phyloP scores from a whole-genome alignment of 2,888 invertebrate genomes.

The Mythimna albipuncta region DNA sequence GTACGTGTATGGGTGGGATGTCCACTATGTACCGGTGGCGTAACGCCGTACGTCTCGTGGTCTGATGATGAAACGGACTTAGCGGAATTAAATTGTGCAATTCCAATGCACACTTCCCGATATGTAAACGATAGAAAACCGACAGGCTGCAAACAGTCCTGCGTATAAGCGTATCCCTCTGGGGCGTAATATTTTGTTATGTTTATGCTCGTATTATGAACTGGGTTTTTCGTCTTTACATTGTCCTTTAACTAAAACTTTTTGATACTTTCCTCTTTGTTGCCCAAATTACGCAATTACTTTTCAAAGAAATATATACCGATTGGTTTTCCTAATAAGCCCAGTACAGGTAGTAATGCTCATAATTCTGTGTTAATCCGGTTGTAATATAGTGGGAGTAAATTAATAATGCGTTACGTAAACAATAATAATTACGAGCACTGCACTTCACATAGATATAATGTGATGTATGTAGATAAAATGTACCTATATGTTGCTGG shows the following conservation, averaged over 20 bases:
- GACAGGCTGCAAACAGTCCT: too few species aligned
- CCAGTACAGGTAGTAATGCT: background rate
- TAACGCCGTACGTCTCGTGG: too few species aligned
- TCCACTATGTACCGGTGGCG: too few species aligned
- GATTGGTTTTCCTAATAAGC: background rate
- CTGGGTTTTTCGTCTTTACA: background rate
- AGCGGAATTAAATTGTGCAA: too few species aligned
- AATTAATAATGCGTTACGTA: conserved; percentile 49
- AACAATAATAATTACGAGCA: conserved; percentile 43
- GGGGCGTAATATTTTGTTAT: background rate
- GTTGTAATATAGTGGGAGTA: conserved; percentile 19
- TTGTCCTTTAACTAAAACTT: conserved; percentile 1
- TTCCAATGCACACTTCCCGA: too few species aligned
- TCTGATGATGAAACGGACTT: too few species aligned
- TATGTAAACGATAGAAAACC: too few species aligned
- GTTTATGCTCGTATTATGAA: background rate
- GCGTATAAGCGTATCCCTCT: too few species aligned
- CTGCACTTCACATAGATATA: conserved; percentile 37
- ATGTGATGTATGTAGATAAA: conserved; percentile 26
- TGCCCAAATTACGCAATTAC: background rate
- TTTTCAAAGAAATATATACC: conserved; percentile 7
- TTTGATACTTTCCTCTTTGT: background rate
- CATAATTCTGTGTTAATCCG: background rate
- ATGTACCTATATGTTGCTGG: conserved; percentile 38
- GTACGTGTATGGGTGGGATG: too few species aligned